Base-by-base conservation (phyloP, 2,888 invertebrate genomes). In the Microctonus aethiopoides region DNA sequence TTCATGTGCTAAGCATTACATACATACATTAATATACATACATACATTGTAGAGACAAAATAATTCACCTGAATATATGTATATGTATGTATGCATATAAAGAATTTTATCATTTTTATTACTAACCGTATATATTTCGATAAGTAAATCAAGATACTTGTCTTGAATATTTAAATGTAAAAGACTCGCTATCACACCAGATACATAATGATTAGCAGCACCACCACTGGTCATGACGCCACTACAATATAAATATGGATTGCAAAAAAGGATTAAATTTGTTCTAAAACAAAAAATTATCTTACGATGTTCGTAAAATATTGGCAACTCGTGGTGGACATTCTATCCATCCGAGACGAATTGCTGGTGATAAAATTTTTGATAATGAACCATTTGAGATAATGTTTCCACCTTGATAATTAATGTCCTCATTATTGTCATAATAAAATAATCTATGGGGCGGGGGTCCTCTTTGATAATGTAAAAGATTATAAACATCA, bases 281-380 rank as follows among this genome's bases (percentile, higher is more conserved):
- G 5, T 24, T 16, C 2, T 10, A 4, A 20, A 51, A 46, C 26
- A 9, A 54, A n/a, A 36, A 29, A 10, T 20, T 29, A 32, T 41
- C 75, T 84, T 76, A 87, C 88, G 87, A 86, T 9, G 78, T 67
- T 67, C 84, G 84, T 2, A 89, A 74, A 34, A 85, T 78, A 0
- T 83, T 80, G 41, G 87, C 86, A 13, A 89, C 73, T 29, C 87
- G 83, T 2, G 87, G 79, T 1, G 89, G 87, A 22, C 88, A 87
- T 79, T 92, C 92, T 26, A 92, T 82, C 92, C 92, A 92, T 2
- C 92, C 92, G 13, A 91, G 79, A n/a, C 92, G 87, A 16, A 92
- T 78, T 0, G 90, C 91, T 0, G 92, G 92, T 0, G 89, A 89
- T 68, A 92, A 81, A 61, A 91, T 89, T 84, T 92, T 92, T 0